Percentiles rank a stretch among this genome's conserved stretches.
These are phyloP conservation scores for Saccostrea glomerata DNA, from an alignment of 1,140 invertebrate genomes.

Conservation along the genomic window DNA sequence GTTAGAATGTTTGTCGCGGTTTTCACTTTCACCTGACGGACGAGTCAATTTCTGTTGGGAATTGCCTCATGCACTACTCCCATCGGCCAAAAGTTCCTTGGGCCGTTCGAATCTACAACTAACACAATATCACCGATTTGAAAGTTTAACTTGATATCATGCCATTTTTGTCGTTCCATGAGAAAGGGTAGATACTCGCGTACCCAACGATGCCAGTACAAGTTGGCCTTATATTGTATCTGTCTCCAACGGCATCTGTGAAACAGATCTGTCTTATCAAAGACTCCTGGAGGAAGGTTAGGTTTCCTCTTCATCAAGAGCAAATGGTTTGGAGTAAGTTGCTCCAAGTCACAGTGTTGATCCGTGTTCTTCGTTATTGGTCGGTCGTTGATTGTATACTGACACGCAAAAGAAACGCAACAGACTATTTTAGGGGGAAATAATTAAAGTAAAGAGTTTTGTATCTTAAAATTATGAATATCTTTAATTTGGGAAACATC, in stretches of 20 bases:
- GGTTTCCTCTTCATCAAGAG: too few relatives aligned
- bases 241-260: too few relatives aligned
- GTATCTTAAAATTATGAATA: too few relatives aligned
- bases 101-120: conserved; percentile 49
- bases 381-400: conserved; percentile 40
- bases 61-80: conserved; percentile 17
- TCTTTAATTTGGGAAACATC: too few relatives aligned
- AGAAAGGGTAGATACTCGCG: conserved; percentile 58
- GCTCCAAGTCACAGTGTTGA: conserved; percentile 36
- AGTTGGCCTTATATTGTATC: too few relatives aligned
- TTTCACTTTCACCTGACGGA: conserved; percentile 60
- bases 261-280: too few relatives aligned
- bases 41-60: conserved; percentile 47
- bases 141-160: conserved; percentile 46
- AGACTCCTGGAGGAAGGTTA: too few relatives aligned
- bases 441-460: too few relatives aligned
- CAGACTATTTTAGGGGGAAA: too few relatives aligned
- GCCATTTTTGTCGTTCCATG: conserved; percentile 60
- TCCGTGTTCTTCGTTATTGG: conserved; percentile 47
- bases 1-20: conserved; percentile 39
- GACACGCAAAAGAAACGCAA: too few relatives aligned
- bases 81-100: conserved; percentile 55
- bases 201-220: too few relatives aligned
- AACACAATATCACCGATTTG: conserved; percentile 61
- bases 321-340: conserved; percentile 55